Base-by-base conservation (phyloP, 2,888 invertebrate species). In the Megastigmus dorsalis region DNA sequence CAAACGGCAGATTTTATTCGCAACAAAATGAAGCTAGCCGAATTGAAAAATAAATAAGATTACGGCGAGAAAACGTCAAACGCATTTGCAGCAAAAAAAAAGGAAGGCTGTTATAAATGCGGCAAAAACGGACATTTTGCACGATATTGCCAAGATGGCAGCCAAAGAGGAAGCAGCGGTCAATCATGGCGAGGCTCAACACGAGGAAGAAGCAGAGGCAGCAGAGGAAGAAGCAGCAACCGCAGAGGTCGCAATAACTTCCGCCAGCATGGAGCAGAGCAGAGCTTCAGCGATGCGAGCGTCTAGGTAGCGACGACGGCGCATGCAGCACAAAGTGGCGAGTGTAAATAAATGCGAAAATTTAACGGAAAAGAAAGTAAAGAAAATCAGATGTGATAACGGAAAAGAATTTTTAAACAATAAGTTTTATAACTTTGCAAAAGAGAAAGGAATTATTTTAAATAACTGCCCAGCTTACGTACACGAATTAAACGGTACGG, bases 371-470 rank as follows among this genome's bases (percentile, higher is more conserved):
- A 75, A 77, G 38, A 60, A 10, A n/a, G 33, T 75, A 71, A 78
- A 78, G n/a, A 78, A 71, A 33, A 69, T 55, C 81, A 77, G 79
- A 55, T 80, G 79, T 55, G 79, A 78, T 70, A 79, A 79, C 45
- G 79, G 77, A 3, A 78, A 70, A 60, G 77, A 80, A 52, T 79
- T 45, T 55, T 48, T 76, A 10, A 76, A 69, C 28, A 69, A 74
- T 33, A 15, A 62, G 20, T 45, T 79, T 57, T 77, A 65, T 63
- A 20, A 77, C 9, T 72, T 77, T 23, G 57, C 65, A 6, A 74
- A 57, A 54, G 50, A 70, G 30, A 68, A 75, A 48, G 77, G 79
- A 2, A 63, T 63, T 20, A 18, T 36, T 26, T 1, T 65, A 1
- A 41, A 60, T 23, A n/a, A n/a, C n/a, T n/a, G n/a, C n/a, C n/a